These are phyloP conservation scores for Standfussiana lucernea DNA, from an alignment of 2,888 invertebrate species.

Conservation along the genomic window DNA sequence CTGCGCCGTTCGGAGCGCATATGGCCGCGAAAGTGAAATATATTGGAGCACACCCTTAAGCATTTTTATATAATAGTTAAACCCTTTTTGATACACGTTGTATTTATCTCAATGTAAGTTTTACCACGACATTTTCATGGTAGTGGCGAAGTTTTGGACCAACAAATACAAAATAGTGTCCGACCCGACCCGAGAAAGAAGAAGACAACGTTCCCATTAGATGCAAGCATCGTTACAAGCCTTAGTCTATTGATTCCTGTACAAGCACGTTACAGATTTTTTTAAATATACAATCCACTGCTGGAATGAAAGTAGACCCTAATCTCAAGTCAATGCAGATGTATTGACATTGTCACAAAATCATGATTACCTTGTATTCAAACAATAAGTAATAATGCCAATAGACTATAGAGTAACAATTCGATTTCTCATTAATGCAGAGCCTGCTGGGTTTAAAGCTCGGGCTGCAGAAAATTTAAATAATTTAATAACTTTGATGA, in stretches of 20 bases:
- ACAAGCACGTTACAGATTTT: background rate
- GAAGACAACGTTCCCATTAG: too few species aligned
- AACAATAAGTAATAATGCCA: constrained; percentile 18
- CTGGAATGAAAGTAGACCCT: background rate
- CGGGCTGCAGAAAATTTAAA: constrained; percentile 5
- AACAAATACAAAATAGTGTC: too few species aligned
- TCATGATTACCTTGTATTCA: background rate
- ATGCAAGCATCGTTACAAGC: background rate
- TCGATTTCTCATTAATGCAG: constrained; percentile 30
- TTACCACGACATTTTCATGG: too few species aligned
- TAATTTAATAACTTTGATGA: constrained; percentile 40
- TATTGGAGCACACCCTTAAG: too few species aligned
- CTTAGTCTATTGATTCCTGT: too few species aligned
- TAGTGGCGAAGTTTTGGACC: too few species aligned
- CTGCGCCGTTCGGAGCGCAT: too few species aligned
- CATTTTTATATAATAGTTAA: too few species aligned
- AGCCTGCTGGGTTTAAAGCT: constrained; percentile 34
- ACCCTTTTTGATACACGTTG: too few species aligned
- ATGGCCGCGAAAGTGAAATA: too few species aligned
- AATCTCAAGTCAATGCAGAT: background rate
- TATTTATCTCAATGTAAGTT: too few species aligned
- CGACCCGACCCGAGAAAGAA: too few species aligned
- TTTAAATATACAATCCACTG: background rate
- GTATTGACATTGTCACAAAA: background rate
- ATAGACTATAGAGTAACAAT: background rate